phyloP scores from a whole-genome alignment of 1,140 invertebrate species.

The Nixonia krombeini region DNA sequence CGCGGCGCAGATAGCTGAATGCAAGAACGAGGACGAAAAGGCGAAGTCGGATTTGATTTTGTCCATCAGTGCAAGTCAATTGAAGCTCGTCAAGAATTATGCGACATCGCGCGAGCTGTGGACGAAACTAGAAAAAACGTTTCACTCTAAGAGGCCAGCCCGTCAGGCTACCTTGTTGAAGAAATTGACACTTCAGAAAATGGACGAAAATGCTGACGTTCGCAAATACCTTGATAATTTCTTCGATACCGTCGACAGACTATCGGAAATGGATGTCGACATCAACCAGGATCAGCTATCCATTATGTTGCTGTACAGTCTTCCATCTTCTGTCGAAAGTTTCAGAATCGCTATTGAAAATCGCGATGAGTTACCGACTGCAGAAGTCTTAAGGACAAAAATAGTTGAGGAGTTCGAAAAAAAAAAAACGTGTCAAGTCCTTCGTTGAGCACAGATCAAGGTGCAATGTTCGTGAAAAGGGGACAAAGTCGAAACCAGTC shows the following conservation, averaged over 20 bases:
- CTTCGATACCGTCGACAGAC: slow-evolving; percentile 11
- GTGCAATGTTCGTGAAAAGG: slow-evolving; percentile 10
- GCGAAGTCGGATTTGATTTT: slow-evolving; percentile 35
- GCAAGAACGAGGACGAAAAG: slow-evolving; percentile 23
- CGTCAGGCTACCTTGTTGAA: slow-evolving; percentile 12
- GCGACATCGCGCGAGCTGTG: slow-evolving; percentile 5
- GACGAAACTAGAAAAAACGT: neutral
- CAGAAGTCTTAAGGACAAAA: neutral
- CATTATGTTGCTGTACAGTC: slow-evolving; percentile 10
- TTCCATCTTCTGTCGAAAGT: slow-evolving; percentile 15
- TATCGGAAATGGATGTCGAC: slow-evolving; percentile 4
- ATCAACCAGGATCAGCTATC: slow-evolving; percentile 4
- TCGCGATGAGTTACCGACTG: neutral
- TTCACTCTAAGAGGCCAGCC: slow-evolving; percentile 4
- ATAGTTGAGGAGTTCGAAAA: slow-evolving; percentile 2
- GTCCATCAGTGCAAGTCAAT: slow-evolving; percentile 7
- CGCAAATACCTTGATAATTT: neutral
- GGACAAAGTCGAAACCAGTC: neutral
- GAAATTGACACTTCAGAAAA: slow-evolving; percentile 1
- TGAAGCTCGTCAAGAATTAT: slow-evolving; percentile 17
- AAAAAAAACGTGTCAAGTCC: neutral
- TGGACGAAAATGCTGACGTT: slow-evolving; percentile 1
- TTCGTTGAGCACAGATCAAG: neutral
- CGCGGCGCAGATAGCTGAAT: neutral
- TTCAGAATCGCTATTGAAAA: slow-evolving; percentile 10